Conservation (phyloP, 2,797 vertebrate species). For the Molothrus aeneus region DNA sequence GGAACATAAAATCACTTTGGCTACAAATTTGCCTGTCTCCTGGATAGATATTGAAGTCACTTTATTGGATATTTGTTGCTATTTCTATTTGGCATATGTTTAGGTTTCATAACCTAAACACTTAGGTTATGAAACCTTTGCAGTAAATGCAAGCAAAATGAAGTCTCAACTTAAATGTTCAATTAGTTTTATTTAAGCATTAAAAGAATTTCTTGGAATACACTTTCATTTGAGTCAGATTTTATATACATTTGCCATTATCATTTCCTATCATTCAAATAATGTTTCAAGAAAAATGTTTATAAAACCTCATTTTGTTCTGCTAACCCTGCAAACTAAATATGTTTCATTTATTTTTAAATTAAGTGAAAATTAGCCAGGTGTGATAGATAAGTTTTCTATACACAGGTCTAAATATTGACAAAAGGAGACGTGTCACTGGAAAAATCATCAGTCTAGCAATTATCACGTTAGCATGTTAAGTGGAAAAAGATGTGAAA, state of each 20-base stretch:
- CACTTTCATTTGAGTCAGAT: background rate
- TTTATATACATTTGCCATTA: constrained; percentile 34
- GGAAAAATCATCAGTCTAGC: constrained; percentile 82
- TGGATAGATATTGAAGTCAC: background rate
- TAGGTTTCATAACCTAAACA: background rate
- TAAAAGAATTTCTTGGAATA: constrained; percentile 5
- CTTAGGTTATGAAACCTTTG: background rate
- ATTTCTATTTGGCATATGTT: background rate
- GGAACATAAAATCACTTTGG: background rate
- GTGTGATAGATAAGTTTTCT: constrained; percentile 83
- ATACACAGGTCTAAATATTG: constrained; percentile 85
- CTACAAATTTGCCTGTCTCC: background rate
- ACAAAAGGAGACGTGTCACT: constrained; percentile 81
- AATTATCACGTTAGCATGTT: constrained; percentile 85
- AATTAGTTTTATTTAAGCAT: background rate
- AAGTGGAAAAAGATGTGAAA: constrained; percentile 83
- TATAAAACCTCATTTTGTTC: constrained; percentile 66
- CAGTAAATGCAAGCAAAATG: background rate
- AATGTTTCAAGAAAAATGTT: constrained; percentile 69
- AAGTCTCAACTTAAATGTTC: background rate
- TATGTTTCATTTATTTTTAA: constrained; percentile 82
- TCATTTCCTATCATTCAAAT: constrained; percentile 56
- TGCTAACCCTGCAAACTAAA: constrained; percentile 76
- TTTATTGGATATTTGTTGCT: background rate
- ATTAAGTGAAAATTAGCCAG: constrained; percentile 84